Evolutionary conservation across 2,797 vertebrate genomes (phyloP), one percentile per base, ranked within the genome.

Genomic region (Pelodytes ibericus): DNA sequence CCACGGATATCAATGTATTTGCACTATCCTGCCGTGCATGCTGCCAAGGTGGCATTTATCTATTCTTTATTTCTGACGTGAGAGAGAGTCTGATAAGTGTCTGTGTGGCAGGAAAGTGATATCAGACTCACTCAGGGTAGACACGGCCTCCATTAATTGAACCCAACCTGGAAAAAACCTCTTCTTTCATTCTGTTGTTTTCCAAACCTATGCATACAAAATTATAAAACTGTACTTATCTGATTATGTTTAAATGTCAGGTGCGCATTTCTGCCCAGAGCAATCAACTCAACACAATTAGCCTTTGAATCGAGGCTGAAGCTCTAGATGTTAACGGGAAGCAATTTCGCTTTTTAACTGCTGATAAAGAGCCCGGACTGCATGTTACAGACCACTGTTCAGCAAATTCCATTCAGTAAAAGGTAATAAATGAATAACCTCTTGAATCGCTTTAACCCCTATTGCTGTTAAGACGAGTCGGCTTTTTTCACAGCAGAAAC

Each of bases 241-340:
- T 56, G 63, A 72, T 79, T 73, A 68, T 47, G 63, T 53, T 39
- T 53, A 79, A 79, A 67, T 78, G 75, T 78, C 76, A 78, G 76
- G 63, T 68, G 70, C 30, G 64, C 63, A 36, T 53, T 57, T 49
- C 60, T 31, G 67, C 62, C 11, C 27, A 9, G 53, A 66, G 70
- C 75, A 61, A 78, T 79, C 70, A 73, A 31, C 70, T 3, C 20
- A 62, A 68, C 53, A 56, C 76, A 79, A 79, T 78, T 78, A 78
- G 75, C 75, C 75, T 72, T 68, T 68, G 56, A 41, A 79, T 72
- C 25, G 70, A 79, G 57, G 24, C 36, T 47, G 56, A 13, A 18
- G 29, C 27, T 67, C 29, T 59, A 59, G 70, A 60, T 67, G 69
- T 72, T 77, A 72, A 67, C 41, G 44, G 62, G 39, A 79, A 68